Evolutionary conservation across 2,888 invertebrate species (phyloP).

Genomic region (Taphrorychus bicolor): DNA sequence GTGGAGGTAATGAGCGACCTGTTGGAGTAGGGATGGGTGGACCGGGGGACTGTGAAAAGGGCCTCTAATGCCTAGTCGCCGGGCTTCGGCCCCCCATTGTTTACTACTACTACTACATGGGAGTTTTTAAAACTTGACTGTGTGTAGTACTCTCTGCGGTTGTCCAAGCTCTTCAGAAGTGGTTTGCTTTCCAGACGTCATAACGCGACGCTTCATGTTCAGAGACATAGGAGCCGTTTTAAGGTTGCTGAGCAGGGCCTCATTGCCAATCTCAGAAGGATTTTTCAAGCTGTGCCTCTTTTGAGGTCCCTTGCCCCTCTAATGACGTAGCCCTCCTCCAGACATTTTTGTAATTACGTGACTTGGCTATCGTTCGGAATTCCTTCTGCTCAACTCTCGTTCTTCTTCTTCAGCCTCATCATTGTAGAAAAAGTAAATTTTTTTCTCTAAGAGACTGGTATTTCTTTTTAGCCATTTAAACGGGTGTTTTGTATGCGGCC

Average conservation of each 20-base stretch:
- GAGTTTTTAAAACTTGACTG: conserved; percentile 49
- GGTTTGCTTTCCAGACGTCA: conserved; percentile 52
- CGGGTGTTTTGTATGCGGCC: no score
- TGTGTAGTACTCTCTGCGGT: conserved; percentile 50
- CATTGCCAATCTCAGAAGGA: conserved; percentile 45
- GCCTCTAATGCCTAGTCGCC: no score
- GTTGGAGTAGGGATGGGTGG: no score
- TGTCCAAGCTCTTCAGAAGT: conserved; percentile 56
- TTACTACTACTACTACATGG: no score
- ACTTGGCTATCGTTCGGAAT: conserved; percentile 56
- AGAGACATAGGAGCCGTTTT: conserved; percentile 45
- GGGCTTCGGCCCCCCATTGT: no score
- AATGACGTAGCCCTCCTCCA: conserved; percentile 58
- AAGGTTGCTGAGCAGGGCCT: conserved; percentile 41
- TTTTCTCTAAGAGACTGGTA: no score
- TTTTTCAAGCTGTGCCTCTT: conserved; percentile 54
- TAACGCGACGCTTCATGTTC: conserved; percentile 48
- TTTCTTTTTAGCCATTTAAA: no score
- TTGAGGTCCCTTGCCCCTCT: conserved; percentile 55
- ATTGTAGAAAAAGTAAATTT: no score
- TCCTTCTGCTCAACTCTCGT: conserved; percentile 42
- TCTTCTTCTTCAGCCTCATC: no score
- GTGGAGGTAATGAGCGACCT: no score
- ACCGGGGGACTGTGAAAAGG: no score
- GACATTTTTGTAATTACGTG: conserved; percentile 64